phyloP scores from a whole-genome alignment of 2,797 vertebrate genomes.

The Synanceia verrucosa region DNA sequence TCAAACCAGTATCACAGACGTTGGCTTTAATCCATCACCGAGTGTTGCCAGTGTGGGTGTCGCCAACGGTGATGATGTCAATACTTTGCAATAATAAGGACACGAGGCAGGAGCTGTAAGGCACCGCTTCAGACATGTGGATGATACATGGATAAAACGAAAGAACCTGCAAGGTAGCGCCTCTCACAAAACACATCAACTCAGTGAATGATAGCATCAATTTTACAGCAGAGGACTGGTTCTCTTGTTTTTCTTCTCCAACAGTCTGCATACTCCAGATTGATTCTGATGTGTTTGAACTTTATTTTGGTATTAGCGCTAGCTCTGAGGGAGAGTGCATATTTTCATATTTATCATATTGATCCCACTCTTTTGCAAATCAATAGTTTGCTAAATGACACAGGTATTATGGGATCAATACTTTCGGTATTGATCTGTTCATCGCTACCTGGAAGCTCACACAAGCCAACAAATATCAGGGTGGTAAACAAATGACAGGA shows the following conservation, averaged over 20 bases:
- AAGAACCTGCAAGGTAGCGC: neutral
- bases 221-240: constrained; percentile 13
- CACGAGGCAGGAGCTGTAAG: neutral
- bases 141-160: neutral
- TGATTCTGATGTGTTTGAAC: neutral
- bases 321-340: neutral
- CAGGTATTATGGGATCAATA: constrained; percentile 30
- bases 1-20: too few species aligned
- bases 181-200: constrained; percentile 24
- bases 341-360: neutral
- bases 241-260: neutral
- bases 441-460: constrained; percentile 16
- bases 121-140: constrained; percentile 3
- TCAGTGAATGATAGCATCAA: constrained; percentile 32
- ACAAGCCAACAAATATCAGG: constrained; percentile 2
- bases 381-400: constrained; percentile 31
- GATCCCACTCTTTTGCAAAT: constrained; percentile 33
- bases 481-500: neutral
- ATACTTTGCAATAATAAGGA: neutral
- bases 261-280: neutral
- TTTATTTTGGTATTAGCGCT: neutral
- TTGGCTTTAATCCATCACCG: neutral
- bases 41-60: neutral
- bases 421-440: constrained; percentile 30
- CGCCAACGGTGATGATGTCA: neutral